Base-by-base conservation (phyloP, 2,888 invertebrate genomes). In the Erebia epiphron region DNA sequence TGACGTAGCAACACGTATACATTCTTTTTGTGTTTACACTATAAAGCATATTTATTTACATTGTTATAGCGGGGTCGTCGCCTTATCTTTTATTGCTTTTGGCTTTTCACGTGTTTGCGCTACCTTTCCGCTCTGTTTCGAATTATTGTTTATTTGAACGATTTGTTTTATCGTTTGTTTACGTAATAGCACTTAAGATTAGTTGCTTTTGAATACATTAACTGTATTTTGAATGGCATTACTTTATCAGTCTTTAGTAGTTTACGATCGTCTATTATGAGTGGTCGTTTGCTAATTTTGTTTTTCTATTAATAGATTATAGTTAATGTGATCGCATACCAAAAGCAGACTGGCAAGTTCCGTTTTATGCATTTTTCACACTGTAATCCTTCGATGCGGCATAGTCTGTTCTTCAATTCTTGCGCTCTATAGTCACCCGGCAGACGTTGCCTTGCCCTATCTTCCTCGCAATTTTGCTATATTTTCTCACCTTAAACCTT, bases 21-120 rank as follows among this genome's bases (percentile, higher is more conserved):
- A 46, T 46, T 46, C 46, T 86, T 86, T 88, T 89, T 88, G 86
- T 91, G 92, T 92, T 92, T 92, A 91, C 90, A 89, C 88, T 88
- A 89, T 90, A 90, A 91, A 92, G 88, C 83, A 85, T 86, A 89
- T 89, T 88, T 88, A 88, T 67, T 88, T 88, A 88, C 88, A 89
- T 87, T 86, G 88, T 90, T 89, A 89, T 80, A 77, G 85, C 83
- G 86, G 86, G 91, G 89, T 88, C 90, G 86, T 83, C 84, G 88
- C 82, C 90, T 90, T 91, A 90, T 90, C 89, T 89, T 82, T 89
- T 88, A 89, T 87, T 87, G 85, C 84, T 87, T 86, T 87, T 84
- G 82, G 81, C 83, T 83, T 83, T 84, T 82, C 86, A 76, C 74
- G 69, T 66, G 67, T 69, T 41, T 58, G 69, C 66, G 43, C 65